Percentiles rank a stretch among this genome's conserved stretches.
These are phyloP conservation scores for Lasius platythorax DNA, from an alignment of 2,888 invertebrate genomes.

Conservation along the genomic window DNA sequence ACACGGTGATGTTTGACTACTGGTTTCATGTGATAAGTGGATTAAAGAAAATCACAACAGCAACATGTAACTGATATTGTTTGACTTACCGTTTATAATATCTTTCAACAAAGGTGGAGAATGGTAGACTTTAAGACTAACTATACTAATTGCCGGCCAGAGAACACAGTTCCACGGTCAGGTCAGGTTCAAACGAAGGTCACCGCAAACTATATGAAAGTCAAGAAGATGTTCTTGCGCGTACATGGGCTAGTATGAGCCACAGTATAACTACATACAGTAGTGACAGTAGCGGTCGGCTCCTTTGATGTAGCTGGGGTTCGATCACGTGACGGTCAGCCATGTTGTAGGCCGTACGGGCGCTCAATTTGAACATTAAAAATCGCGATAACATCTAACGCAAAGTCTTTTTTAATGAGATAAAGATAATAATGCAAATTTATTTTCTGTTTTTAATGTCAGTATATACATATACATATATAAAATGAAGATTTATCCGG, in stretches of 20 bases:
- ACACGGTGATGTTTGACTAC: background rate
- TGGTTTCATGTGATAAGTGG: background rate
- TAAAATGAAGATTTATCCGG: no score
- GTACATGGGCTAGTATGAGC: background rate
- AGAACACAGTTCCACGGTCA: slow-evolving; percentile 52
- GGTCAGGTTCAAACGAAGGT: slow-evolving; percentile 78
- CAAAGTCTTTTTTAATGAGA: no score
- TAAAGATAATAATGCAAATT: no score
- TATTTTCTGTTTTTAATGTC: no score
- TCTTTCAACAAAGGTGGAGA: background rate
- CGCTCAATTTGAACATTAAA: no score
- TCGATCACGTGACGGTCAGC: no score
- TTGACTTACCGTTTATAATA: slow-evolving; percentile 12
- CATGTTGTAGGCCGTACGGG: no score
- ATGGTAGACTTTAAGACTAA: background rate
- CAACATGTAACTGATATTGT: background rate
- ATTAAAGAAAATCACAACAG: background rate
- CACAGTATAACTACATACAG: no score
- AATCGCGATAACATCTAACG: no score
- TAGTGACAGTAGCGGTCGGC: no score
- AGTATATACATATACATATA: no score
- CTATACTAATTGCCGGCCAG: background rate
- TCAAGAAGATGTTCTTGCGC: slow-evolving; percentile 71
- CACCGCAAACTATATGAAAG: slow-evolving; percentile 77
- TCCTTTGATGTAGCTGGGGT: no score